A percentile compares a stretch with the other conserved stretches of the same genome.
phyloP scores from a whole-genome alignment of 2,113 vertebrate species.

The Synchiropus splendidus region DNA sequence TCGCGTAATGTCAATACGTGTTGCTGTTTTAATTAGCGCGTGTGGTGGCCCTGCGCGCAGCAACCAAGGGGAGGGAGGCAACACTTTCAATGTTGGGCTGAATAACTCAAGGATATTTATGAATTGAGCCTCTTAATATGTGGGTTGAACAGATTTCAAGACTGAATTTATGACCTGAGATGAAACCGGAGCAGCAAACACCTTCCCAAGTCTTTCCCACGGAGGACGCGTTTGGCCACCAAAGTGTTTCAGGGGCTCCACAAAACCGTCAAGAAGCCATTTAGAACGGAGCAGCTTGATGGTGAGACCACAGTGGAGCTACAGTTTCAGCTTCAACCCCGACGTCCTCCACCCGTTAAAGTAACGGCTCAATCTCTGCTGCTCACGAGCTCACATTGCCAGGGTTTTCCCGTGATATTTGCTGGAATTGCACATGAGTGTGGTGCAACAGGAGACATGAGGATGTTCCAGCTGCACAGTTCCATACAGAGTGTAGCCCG shows the following conservation, averaged over 20 bases:
- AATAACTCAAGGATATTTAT: not conserved
- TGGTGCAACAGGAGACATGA: too few relatives aligned
- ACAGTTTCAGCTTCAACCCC: conserved; percentile 13
- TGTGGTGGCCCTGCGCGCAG: not conserved
- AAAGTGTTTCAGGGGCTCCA: conserved; percentile 29
- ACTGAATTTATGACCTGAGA: conserved; percentile 5
- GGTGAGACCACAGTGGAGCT: conserved; percentile 18
- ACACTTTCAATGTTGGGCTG: not conserved
- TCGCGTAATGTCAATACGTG: too few relatives aligned
- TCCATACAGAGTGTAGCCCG: too few relatives aligned
- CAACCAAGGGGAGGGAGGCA: too few relatives aligned
- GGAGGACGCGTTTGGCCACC: conserved; percentile 1
- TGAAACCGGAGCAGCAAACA: conserved; percentile 4
- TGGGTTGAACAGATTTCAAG: conserved; percentile 7
- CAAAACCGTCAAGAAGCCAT: conserved; percentile 15
- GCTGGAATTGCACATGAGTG: too few relatives aligned
- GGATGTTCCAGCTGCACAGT: too few relatives aligned
- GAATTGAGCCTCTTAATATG: conserved; percentile 12
- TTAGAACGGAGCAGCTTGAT: conserved; percentile 17
- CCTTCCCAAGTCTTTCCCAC: not conserved
- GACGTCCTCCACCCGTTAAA: too few relatives aligned
- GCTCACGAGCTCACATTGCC: too few relatives aligned
- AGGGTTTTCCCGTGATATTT: too few relatives aligned
- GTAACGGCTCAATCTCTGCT: too few relatives aligned
- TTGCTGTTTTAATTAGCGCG: too few relatives aligned